Base-by-base conservation (phyloP, 2,888 invertebrate genomes). In the Chydorus sphaericus region DNA sequence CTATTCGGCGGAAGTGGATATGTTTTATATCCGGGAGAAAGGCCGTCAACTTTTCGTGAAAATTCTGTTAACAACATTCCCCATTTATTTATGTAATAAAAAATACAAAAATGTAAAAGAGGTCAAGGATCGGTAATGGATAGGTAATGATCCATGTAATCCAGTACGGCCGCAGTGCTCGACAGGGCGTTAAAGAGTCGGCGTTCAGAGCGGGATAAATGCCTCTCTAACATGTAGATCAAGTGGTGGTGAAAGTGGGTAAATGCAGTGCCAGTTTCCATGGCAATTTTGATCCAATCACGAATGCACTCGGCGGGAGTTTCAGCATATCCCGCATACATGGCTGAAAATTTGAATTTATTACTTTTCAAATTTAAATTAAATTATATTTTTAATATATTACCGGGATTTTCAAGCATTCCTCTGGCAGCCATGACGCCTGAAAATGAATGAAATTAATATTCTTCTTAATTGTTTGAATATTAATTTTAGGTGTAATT, bases 241-340 rank as follows among this genome's bases (percentile, higher is more conserved):
- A 97, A 77, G 72, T 97, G 97, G 68, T 96, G 93, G 71, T 97
- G 97, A 66, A 96, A 91, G 66, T 81, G 82, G 62, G 85, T 81
- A 69, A 87, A 94, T 53, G 80, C 77, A 56, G 85, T 79, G 56
- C 84, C 79, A 60, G 73, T 71, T 26, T 77, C 74, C 44, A 74
- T 66, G 58, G 74, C 67, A 2, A 75, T 73, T 48, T 80, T 72
- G 58, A 86, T 68, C 93, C 93, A 96, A 56, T 85, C 76, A 68
- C 81, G 80, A 1, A 96, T 71, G 71, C 92, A 93, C 50, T 77
- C 73, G 0, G 78, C 55, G 0, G 92, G 83, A 8, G 93, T 92
- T 51, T 66, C 69, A 3, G 72, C 68, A 57, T 72, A 71, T 2
- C 90, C 91, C 61, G 81, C 77, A 69, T 86, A 98, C 62, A 98